Evolutionary conservation across 2,888 invertebrate species (phyloP), one percentile per base, ranked within the genome.

Genomic region (Pterostichus madidus): DNA sequence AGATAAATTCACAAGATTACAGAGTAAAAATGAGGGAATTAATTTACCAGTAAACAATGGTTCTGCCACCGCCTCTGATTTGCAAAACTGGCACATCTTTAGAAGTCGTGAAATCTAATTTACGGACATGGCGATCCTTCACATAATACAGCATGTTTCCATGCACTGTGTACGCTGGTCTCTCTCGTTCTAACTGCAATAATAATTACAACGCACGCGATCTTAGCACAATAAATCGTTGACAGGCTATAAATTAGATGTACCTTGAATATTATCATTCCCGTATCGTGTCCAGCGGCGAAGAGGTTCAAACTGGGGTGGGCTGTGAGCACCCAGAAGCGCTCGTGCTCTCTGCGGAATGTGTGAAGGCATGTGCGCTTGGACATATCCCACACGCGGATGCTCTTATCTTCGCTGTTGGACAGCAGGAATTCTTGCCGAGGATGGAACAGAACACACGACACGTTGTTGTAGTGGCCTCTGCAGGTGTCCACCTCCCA

Each of bases 401-500:
- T 98, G 88, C 97, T 97, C 90, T 97, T 98, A 91, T 99, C 99
- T 90, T 99, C 99, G 15, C 99, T 96, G 91, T 99, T 99, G 44
- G 98, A 98, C 61, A 99, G 91, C 84, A 99, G 97, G 39, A 99
- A 92, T 88, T 99, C 99, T 89, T 99, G 98, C 15, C 98, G 93
- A 0, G 99, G 99, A 91, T 99, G 99, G 91, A 99, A 99, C 61
- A 98, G 90, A 0, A 97, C 98, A 88, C 99, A 99, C 0, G 99
- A 99, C 1, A 99, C 99, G 90, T 99, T 99, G 92, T 99, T 98
- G 92, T 99, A 99, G 89, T 99, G 99, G 0, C 99, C 99, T n/a
- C 99, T 94, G 87, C 99, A 99, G 0, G 99, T 98, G 90, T 99
- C 99, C 59, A 99, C 97, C 89, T 99, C 99, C 99, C 99, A 99